Conservation (phyloP, 2,888 invertebrate genomes). For the Hydrotaea diabolus region DNA sequence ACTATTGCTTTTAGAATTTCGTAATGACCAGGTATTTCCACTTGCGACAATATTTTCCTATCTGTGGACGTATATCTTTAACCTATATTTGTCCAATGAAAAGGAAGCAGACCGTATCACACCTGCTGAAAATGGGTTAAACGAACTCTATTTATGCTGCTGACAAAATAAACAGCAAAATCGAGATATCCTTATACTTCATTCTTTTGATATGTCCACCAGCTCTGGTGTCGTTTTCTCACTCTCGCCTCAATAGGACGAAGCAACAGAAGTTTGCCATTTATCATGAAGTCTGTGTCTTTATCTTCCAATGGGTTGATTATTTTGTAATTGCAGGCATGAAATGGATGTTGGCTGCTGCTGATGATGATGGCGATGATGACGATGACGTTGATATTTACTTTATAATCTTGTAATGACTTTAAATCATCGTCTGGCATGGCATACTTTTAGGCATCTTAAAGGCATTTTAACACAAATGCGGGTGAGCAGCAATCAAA, state of each 20-base stretch:
- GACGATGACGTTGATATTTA: slow-evolving; percentile 18
- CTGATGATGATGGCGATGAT: background rate
- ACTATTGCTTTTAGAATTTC: too few species aligned
- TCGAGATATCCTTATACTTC: too few species aligned
- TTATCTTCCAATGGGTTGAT: background rate
- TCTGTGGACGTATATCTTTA: too few species aligned
- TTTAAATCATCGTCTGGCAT: slow-evolving; percentile 22
- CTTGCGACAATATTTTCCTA: too few species aligned
- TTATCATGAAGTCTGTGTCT: slow-evolving; percentile 2
- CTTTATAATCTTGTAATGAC: slow-evolving; percentile 49
- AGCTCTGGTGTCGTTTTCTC: background rate
- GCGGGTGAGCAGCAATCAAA: background rate
- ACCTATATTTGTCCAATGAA: too few species aligned
- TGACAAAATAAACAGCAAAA: too few species aligned
- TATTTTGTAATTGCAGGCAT: slow-evolving; percentile 14
- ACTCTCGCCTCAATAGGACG: background rate
- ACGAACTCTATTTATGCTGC: too few species aligned
- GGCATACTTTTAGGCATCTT: slow-evolving; percentile 41
- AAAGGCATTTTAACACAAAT: slow-evolving; percentile 19
- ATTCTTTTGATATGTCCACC: background rate
- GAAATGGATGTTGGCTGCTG: background rate
- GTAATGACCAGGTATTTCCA: too few species aligned
- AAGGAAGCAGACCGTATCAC: too few species aligned
- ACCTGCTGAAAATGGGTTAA: too few species aligned
- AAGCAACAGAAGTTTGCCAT: slow-evolving; percentile 8